phyloP scores from a whole-genome alignment of 2,888 invertebrate species.

The Calliphora vomitoria region DNA sequence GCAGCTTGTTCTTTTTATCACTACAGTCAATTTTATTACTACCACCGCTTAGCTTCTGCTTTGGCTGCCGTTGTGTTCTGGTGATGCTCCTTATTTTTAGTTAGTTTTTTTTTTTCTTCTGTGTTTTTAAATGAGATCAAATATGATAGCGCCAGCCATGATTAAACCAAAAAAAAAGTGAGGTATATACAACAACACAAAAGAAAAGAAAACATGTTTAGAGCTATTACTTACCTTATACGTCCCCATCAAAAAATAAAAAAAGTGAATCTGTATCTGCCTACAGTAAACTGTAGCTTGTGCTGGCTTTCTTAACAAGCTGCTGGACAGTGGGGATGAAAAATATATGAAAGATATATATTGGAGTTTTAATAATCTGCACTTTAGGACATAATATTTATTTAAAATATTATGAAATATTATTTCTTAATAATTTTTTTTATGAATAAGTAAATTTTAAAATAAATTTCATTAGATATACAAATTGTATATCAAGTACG shows the following conservation, averaged over 20 bases:
- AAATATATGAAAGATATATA: background rate
- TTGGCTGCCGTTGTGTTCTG: constrained; percentile 69
- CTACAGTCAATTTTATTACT: constrained; percentile 73
- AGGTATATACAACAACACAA: constrained; percentile 38
- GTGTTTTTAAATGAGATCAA: constrained; percentile 80
- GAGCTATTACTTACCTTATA: constrained; percentile 72
- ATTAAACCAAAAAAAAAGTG: constrained; percentile 70
- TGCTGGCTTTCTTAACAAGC: constrained; percentile 57
- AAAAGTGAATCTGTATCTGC: constrained; percentile 63
- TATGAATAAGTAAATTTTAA: no score
- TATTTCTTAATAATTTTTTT: no score
- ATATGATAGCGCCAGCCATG: constrained; percentile 82
- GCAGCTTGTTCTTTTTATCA: constrained; percentile 67
- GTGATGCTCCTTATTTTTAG: constrained; percentile 61
- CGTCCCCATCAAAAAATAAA: constrained; percentile 21
- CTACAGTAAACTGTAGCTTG: constrained; percentile 55
- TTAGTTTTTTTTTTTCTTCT: constrained; percentile 38
- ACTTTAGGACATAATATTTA: background rate
- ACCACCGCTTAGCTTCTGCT: constrained; percentile 74
- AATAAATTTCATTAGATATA: no score
- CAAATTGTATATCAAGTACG: no score
- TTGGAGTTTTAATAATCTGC: background rate
- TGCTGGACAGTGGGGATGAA: constrained; percentile 41
- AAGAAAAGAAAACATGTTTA: constrained; percentile 70
- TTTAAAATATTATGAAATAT: no score